Evolutionary conservation across 2,888 invertebrate species (phyloP).

Genomic region (Falcaria lacertinaria): DNA sequence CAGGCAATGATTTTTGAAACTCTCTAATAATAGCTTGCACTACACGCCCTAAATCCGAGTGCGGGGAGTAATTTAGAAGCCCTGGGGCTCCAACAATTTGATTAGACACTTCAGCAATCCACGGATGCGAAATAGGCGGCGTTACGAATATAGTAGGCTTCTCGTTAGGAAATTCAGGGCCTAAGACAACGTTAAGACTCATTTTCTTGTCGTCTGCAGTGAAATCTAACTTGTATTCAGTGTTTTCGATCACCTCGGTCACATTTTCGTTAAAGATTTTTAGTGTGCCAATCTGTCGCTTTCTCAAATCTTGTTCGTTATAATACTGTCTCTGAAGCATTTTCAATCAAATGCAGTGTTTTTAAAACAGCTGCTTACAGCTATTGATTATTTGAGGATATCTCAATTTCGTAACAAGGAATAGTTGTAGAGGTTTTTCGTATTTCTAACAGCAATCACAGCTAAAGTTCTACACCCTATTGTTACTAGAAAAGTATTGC

Average conservation of each 20-base stretch:
- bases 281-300: constrained; percentile 88
- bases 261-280: constrained; percentile 92
- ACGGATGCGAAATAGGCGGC: constrained; percentile 84
- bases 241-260: constrained; percentile 83
- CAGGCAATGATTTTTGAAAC: constrained; percentile 79
- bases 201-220: constrained; percentile 82
- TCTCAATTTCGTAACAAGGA: too few relatives aligned
- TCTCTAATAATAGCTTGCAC: constrained; percentile 90
- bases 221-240: constrained; percentile 87
- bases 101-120: constrained; percentile 84
- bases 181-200: constrained; percentile 82
- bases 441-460: not conserved
- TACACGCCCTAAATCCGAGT: constrained; percentile 89
- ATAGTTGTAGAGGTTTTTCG: too few relatives aligned
- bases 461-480: not conserved
- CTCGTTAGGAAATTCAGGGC: constrained; percentile 87
- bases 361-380: too few relatives aligned
- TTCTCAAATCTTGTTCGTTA: constrained; percentile 79
- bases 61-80: constrained; percentile 86
- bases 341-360: too few relatives aligned
- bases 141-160: constrained; percentile 84
- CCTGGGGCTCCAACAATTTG: constrained; percentile 88
- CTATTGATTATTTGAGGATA: too few relatives aligned
- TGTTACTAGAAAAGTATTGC: too few relatives aligned
- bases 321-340: constrained; percentile 80